A percentile compares a stretch with the other conserved stretches of the same genome.
These are phyloP conservation scores for Platycheirus albimanus DNA, from an alignment of 2,888 invertebrate species.

Conservation along the genomic window DNA sequence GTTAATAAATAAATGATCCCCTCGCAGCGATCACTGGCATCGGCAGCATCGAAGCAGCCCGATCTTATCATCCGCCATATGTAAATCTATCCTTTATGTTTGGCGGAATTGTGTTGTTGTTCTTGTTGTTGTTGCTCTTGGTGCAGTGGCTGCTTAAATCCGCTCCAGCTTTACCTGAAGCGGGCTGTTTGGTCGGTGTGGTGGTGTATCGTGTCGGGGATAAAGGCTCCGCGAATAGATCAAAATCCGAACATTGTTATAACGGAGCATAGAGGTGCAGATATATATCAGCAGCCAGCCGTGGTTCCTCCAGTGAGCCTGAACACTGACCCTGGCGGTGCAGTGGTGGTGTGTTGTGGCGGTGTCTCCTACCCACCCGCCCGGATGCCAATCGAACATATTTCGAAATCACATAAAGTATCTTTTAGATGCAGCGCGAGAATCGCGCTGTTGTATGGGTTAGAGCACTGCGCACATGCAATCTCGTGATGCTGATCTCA, in stretches of 20 bases:
- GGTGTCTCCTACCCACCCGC: constrained; percentile 13
- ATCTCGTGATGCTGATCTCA: constrained; percentile 66
- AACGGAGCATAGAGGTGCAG: constrained; percentile 71
- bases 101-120: constrained; percentile 57
- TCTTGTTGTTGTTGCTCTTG: not conserved
- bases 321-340: constrained; percentile 70
- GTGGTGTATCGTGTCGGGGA: constrained; percentile 69
- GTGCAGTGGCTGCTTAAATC: constrained; percentile 34
- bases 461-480: constrained; percentile 54
- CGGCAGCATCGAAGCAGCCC: constrained; percentile 49
- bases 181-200: too few relatives aligned
- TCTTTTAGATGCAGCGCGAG: constrained; percentile 58
- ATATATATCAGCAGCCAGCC: constrained; percentile 64
- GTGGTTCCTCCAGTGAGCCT: constrained; percentile 63
- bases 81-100: constrained; percentile 74
- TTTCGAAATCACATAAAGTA: constrained; percentile 73
- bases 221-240: constrained; percentile 73
- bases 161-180: not conserved
- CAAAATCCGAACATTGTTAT: constrained; percentile 74
- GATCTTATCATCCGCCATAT: constrained; percentile 70
- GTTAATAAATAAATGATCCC: constrained; percentile 74
- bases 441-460: constrained; percentile 38
- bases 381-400: constrained; percentile 48
- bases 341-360: constrained; percentile 43
- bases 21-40: constrained; percentile 69